A percentile compares a stretch with the other conserved stretches of the same genome.
These are phyloP conservation scores for Siderastrea siderea DNA, from an alignment of 92 coral and sea anemone genomes.

Conservation along the genomic window DNA sequence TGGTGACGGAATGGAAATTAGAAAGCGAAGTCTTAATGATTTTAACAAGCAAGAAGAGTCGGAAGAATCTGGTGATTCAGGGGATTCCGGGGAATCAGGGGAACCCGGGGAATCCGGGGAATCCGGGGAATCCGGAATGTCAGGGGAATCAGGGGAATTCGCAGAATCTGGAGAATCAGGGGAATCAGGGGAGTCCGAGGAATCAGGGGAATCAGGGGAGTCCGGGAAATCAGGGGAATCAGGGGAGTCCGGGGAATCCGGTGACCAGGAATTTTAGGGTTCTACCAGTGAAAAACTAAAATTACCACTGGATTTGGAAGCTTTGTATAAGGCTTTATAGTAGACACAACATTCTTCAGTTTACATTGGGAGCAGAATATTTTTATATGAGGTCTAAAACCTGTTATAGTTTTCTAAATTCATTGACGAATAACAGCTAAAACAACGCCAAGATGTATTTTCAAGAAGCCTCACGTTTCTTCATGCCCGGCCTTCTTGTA, in stretches of 20 bases:
- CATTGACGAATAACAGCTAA: background rate
- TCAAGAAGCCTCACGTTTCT: background rate
- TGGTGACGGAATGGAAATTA: conserved; percentile 18
- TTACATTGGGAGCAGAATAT: background rate
- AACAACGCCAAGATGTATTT: background rate
- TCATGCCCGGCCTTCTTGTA: too few relatives aligned
- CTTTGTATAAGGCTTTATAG: background rate
- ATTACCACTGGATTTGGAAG: background rate
- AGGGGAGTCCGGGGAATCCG: conserved; percentile 14
- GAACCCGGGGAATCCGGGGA: conserved; percentile 12
- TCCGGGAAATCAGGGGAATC: background rate
- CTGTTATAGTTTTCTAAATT: background rate
- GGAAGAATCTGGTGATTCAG: conserved; percentile 33
- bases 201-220: conserved; percentile 5
- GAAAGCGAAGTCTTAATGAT: conserved; percentile 25
- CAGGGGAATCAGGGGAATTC: conserved; percentile 14
- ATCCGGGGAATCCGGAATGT: conserved; percentile 28
- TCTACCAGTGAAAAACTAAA: background rate
- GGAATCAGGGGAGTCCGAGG: background rate
- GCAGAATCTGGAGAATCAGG: conserved; percentile 15
- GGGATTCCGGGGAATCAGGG: conserved; percentile 11
- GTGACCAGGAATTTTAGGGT: background rate
- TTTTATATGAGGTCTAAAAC: background rate
- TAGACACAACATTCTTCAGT: background rate
- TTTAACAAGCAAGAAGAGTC: conserved; percentile 50